Percentiles rank a stretch among this genome's conserved stretches.
phyloP scores from a whole-genome alignment of 2,888 invertebrate genomes.

The Pharmacophagus antenor region DNA sequence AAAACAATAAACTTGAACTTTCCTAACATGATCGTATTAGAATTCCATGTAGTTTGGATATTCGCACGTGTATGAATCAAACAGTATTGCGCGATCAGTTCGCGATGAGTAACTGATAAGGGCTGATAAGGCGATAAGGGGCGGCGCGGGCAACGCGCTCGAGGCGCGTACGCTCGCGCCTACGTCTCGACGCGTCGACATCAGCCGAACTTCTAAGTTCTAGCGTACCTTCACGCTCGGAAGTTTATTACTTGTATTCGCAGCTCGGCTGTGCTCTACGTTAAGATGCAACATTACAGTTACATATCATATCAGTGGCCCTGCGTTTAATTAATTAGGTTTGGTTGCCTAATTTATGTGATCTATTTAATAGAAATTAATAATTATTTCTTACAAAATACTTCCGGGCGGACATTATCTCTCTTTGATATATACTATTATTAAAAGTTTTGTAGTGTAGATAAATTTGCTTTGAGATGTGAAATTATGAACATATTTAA shows the following conservation, averaged over 20 bases:
- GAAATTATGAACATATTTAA: too few relatives aligned
- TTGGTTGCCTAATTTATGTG: conserved; percentile 25
- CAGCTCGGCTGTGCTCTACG: conserved; percentile 16
- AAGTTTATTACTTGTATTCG: conserved; percentile 22
- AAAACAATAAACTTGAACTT: conserved; percentile 48
- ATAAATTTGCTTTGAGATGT: too few relatives aligned
- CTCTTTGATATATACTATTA: too few relatives aligned
- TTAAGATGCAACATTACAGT: conserved; percentile 25
- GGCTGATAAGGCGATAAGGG: conserved; percentile 69
- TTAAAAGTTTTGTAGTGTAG: too few relatives aligned
- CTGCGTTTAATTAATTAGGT: conserved; percentile 22
- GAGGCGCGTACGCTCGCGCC: conserved; percentile 49
- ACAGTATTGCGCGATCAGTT: conserved; percentile 57
- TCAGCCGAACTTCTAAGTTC: conserved; percentile 57
- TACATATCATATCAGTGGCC: conserved; percentile 22
- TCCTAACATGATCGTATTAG: conserved; percentile 55
- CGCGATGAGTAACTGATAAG: conserved; percentile 74
- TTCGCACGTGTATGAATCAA: conserved; percentile 59
- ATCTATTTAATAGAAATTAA: conserved; percentile 20
- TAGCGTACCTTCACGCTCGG: conserved; percentile 24
- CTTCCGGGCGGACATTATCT: too few relatives aligned
- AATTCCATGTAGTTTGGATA: conserved; percentile 49
- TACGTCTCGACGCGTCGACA: conserved; percentile 61
- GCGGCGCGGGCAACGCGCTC: conserved; percentile 42
- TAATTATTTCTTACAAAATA: conserved; percentile 17